phyloP scores from a whole-genome alignment of 30 jellyfish, hydroid and myxozoan species.

The Phacellophora camtschatica region DNA sequence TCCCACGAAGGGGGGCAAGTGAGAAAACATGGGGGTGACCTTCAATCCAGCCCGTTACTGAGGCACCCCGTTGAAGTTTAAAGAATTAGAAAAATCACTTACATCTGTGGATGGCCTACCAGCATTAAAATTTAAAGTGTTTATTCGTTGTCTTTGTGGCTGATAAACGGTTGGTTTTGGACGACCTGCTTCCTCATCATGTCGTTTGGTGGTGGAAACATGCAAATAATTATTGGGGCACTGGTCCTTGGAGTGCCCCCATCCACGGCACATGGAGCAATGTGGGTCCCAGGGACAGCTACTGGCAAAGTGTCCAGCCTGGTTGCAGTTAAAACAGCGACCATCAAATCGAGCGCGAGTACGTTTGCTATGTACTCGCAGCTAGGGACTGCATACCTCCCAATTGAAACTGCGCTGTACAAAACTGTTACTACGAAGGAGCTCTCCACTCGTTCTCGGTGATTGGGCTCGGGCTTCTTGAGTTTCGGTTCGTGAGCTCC shows the following conservation, averaged over 20 bases:
- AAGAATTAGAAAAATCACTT: slow-evolving; percentile 1
- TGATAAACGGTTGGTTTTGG: not conserved
- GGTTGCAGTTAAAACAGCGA: slow-evolving; percentile 12
- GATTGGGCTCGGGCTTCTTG: no score
- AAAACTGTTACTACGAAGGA: no score
- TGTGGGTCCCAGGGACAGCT: not conserved
- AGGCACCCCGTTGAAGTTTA: slow-evolving; percentile 63
- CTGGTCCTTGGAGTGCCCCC: slow-evolving; percentile 3
- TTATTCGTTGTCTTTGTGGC: not conserved
- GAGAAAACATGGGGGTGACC: slow-evolving; percentile 34
- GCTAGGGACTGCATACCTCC: no score
- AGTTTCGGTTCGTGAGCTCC: no score
- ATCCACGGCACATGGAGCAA: slow-evolving; percentile 19
- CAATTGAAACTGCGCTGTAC: no score
- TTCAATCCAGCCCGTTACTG: slow-evolving; percentile 54
- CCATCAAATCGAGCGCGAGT: no score
- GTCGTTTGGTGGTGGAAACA: no score
- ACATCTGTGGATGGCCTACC: not conserved
- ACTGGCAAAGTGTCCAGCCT: not conserved
- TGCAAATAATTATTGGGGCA: not conserved
- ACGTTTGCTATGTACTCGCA: no score
- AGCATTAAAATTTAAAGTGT: no score
- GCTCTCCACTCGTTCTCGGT: no score
- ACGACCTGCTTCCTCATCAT: not conserved
- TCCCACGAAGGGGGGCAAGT: not conserved